Evolutionary conservation across 2,888 invertebrate genomes (phyloP).

Genomic region (Callimorpha dominula): DNA sequence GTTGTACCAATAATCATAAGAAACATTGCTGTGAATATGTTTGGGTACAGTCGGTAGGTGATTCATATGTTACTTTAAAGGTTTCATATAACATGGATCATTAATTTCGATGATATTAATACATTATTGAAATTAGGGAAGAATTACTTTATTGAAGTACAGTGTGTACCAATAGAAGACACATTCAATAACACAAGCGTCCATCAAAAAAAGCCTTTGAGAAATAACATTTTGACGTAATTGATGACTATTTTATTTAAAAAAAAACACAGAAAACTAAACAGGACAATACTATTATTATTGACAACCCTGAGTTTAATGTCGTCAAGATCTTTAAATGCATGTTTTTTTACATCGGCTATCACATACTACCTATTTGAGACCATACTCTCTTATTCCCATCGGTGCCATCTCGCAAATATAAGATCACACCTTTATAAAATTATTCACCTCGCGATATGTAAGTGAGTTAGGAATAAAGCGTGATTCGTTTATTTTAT

Average conservation of each 20-base stretch:
- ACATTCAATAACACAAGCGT: too few species aligned
- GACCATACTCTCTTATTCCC: conserved; percentile 20
- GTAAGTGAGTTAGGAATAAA: conserved; percentile 27
- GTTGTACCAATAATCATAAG: too few species aligned
- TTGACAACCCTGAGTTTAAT: background rate
- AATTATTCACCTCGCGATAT: conserved; percentile 24
- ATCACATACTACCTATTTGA: conserved; percentile 15
- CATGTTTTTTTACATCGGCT: background rate
- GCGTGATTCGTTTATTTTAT: conserved; percentile 32
- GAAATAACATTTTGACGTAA: background rate
- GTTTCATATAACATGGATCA: too few species aligned
- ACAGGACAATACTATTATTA: background rate
- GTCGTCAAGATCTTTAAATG: background rate
- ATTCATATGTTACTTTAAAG: too few species aligned
- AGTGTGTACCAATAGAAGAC: too few species aligned
- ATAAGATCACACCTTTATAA: conserved; percentile 25
- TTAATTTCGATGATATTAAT: too few species aligned
- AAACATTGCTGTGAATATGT: too few species aligned
- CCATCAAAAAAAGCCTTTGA: too few species aligned
- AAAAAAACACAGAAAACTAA: background rate
- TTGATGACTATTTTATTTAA: background rate
- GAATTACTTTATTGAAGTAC: too few species aligned
- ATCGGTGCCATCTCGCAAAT: conserved; percentile 17
- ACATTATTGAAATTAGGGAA: too few species aligned
- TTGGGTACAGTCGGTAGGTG: too few species aligned